These are phyloP conservation scores for Prolemur simus DNA, from an alignment of 2,113 vertebrate species.

Conservation along the genomic window DNA sequence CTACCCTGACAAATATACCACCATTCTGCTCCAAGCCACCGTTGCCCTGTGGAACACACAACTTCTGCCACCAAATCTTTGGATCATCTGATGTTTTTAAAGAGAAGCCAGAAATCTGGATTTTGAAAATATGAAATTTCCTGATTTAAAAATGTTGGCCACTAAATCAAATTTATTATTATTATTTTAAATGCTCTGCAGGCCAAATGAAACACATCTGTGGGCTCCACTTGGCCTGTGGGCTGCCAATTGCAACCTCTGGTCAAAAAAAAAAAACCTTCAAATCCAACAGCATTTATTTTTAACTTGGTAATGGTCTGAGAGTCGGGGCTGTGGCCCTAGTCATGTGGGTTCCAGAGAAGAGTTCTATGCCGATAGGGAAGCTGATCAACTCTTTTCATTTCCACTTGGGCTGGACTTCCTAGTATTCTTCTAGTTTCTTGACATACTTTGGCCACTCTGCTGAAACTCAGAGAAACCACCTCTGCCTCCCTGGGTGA, in stretches of 20 bases:
- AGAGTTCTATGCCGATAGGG: not conserved
- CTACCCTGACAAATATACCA: not conserved
- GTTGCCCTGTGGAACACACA: not conserved
- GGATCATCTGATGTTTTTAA: not conserved
- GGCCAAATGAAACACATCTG: constrained; percentile 42
- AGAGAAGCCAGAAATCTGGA: constrained; percentile 29
- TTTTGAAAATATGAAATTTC: constrained; percentile 47
- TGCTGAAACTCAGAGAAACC: not conserved
- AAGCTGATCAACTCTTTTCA: not conserved
- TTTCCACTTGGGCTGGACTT: not conserved
- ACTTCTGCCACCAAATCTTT: not conserved
- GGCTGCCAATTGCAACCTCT: not conserved
- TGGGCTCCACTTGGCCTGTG: not conserved
- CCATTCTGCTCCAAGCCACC: not conserved
- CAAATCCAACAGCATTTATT: constrained; percentile 2
- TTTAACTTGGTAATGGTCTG: not conserved
- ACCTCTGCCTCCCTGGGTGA: not conserved
- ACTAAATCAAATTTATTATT: constrained; percentile 17
- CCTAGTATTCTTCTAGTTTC: not conserved
- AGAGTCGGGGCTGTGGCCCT: not conserved
- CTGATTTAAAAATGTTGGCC: constrained; percentile 48
- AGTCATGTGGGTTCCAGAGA: not conserved
- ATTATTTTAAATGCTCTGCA: constrained; percentile 8
- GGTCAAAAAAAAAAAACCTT: not conserved
- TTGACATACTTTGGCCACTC: not conserved